Evolutionary conservation across 2,888 invertebrate genomes (phyloP), one percentile per base, ranked within the genome.

Genomic region (Cheilosia vulpina): DNA sequence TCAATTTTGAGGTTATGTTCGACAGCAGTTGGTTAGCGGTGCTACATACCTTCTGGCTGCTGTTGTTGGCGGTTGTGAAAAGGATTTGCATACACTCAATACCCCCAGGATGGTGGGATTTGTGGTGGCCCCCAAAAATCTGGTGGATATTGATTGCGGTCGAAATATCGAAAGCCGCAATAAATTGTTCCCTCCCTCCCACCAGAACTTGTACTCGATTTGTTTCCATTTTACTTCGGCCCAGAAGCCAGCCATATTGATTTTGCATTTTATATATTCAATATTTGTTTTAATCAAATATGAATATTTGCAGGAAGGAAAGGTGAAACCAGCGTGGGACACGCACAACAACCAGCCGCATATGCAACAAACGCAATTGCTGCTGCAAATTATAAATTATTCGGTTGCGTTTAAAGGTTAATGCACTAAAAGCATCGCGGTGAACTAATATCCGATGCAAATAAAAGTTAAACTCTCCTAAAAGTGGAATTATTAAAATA

Each of bases 211-310:
- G 19, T 27, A 58, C 38, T 41, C 6, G 17, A 38, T 50, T 60
- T 13, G 47, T 55, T 57, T 19, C 7, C 24, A 38, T 47, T 75
- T 63, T n/a, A 45, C 43, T 45, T 31, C 34, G 7, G 9, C 50
- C 27, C 69, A 80, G 53, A 80, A 75, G 58, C 24, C 38, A 65
- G 43, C 53, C 65, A 55, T 75, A 84, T 84, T 84, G 73, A 80
- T 75, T 84, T 80, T 65, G 41, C 65, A 75, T 75, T 84, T 80
- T 65, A 47, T 58, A 71, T 69, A 75, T 73, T 53, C 80, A 84
- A 75, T 84, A 80, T 84, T 84, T 84, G 80, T 53, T 84, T 75
- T 71, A 75, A 75, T 84, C 71, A 84, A 84, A 80, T 41, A 80
- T 79, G 68, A 38, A 9, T 34, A 41, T 27, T n/a, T 45, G 5